phyloP scores from a whole-genome alignment of 1,140 invertebrate genomes.

The Cydia amplana region DNA sequence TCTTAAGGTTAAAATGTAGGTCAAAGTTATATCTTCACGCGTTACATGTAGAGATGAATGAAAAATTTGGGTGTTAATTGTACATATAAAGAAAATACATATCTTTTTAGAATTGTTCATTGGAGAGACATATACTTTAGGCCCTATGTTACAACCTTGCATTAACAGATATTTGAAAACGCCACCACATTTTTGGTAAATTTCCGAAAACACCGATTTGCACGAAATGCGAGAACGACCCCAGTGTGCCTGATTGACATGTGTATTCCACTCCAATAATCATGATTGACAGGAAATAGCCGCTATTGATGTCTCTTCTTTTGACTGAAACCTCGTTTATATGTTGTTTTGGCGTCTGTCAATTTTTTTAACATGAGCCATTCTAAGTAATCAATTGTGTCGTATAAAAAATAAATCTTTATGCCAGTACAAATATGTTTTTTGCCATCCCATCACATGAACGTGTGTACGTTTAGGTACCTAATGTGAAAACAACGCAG shows the following conservation, averaged over 20 bases:
- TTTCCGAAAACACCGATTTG: too few species aligned
- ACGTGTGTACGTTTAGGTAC: not conserved
- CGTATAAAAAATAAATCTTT: not conserved
- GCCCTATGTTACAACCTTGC: too few species aligned
- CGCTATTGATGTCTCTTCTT: slow-evolving; percentile 1
- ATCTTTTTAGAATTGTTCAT: too few species aligned
- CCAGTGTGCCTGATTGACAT: slow-evolving; percentile 28
- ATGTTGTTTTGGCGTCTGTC: not conserved
- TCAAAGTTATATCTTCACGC: too few species aligned
- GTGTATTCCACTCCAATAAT: slow-evolving; percentile 50
- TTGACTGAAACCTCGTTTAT: not conserved
- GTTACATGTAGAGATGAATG: too few species aligned
- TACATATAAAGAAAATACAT: too few species aligned
- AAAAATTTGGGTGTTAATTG: too few species aligned
- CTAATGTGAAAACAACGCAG: not conserved
- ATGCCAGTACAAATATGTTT: slow-evolving; percentile 9
- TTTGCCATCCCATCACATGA: not conserved
- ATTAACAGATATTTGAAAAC: too few species aligned
- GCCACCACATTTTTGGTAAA: too few species aligned
- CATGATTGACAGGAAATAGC: slow-evolving; percentile 44
- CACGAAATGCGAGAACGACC: too few species aligned
- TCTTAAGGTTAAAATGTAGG: too few species aligned
- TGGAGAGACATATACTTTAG: too few species aligned
- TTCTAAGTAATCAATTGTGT: slow-evolving; percentile 14
- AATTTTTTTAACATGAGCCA: slow-evolving; percentile 14